These are phyloP conservation scores for Drosophila cardini DNA, from an alignment of 1,140 invertebrate species.

Conservation along the genomic window DNA sequence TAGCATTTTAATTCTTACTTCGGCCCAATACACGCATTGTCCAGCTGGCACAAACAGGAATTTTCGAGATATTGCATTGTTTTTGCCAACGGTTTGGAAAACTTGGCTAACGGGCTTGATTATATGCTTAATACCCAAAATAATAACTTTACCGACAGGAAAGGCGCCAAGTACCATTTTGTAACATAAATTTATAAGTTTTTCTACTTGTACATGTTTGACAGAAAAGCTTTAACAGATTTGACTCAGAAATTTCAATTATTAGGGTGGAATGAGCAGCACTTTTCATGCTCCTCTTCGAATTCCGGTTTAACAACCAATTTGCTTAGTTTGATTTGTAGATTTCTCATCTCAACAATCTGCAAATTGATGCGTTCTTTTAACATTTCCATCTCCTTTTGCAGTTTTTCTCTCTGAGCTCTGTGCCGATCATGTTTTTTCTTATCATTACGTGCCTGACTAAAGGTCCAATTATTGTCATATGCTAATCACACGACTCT, in stretches of 20 bases:
- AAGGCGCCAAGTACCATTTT: conserved; percentile 55
- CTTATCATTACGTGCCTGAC: conserved; percentile 37
- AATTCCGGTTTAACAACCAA: background rate
- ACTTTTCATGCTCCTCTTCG: background rate
- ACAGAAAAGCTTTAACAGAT: conserved; percentile 1
- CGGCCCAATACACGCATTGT: conserved; percentile 47
- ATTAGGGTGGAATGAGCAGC: background rate
- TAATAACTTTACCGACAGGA: conserved; percentile 51
- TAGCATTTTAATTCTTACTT: conserved; percentile 49
- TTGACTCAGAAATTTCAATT: background rate
- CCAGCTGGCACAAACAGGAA: conserved; percentile 46
- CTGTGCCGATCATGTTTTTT: conserved; percentile 22
- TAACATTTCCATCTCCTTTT: conserved; percentile 17
- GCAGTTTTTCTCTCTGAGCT: conserved; percentile 5
- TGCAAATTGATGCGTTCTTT: conserved; percentile 34
- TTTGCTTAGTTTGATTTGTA: conserved; percentile 18
- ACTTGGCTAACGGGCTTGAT: conserved; percentile 36
- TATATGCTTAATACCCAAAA: conserved; percentile 41
- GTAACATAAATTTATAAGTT: conserved; percentile 31
- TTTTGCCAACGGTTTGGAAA: conserved; percentile 32
- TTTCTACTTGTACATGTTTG: conserved; percentile 1
- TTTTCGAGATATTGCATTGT: conserved; percentile 22
- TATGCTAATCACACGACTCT: background rate
- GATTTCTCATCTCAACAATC: conserved; percentile 20
- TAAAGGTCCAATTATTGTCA: conserved; percentile 5